A percentile compares a stretch with the other conserved stretches of the same genome.
phyloP scores from a whole-genome alignment of 2,888 invertebrate species.

The Hemicrepidius hirtus region DNA sequence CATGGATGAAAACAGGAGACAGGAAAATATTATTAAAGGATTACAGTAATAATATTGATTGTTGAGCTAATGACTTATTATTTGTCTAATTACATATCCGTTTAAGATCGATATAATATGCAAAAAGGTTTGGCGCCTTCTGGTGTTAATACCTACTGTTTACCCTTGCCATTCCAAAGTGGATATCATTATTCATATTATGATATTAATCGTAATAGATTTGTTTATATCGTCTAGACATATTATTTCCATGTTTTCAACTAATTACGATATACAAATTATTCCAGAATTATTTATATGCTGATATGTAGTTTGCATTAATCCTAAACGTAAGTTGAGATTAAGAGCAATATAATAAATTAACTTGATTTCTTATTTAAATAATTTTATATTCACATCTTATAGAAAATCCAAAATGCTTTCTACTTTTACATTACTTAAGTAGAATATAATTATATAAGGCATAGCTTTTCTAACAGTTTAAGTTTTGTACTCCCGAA shows the following conservation, averaged over 20 bases:
- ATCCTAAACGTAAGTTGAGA: too few relatives aligned
- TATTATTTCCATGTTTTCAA: background rate
- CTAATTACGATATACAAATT: background rate
- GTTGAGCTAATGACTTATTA: background rate
- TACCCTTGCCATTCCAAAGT: background rate
- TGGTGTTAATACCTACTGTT: background rate
- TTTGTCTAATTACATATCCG: too few relatives aligned
- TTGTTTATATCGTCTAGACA: background rate
- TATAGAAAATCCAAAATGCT: too few relatives aligned
- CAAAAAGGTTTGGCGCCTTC: background rate
- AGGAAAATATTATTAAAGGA: too few relatives aligned
- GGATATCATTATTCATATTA: background rate
- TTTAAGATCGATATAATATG: too few relatives aligned
- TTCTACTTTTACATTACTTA: too few relatives aligned
- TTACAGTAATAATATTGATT: too few relatives aligned
- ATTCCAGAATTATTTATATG: background rate
- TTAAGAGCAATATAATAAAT: too few relatives aligned
- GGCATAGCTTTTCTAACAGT: slow-evolving; percentile 59
- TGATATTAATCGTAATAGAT: background rate
- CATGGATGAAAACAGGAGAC: too few relatives aligned
- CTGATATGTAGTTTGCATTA: too few relatives aligned
- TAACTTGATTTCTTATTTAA: too few relatives aligned
- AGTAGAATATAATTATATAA: slow-evolving; percentile 56
- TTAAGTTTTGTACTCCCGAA: slow-evolving; percentile 61
- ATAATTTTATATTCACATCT: too few relatives aligned